Percentiles rank a stretch among this genome's conserved stretches.
phyloP scores from a whole-genome alignment of 2,888 invertebrate genomes.

The Callosobruchus maculatus region DNA sequence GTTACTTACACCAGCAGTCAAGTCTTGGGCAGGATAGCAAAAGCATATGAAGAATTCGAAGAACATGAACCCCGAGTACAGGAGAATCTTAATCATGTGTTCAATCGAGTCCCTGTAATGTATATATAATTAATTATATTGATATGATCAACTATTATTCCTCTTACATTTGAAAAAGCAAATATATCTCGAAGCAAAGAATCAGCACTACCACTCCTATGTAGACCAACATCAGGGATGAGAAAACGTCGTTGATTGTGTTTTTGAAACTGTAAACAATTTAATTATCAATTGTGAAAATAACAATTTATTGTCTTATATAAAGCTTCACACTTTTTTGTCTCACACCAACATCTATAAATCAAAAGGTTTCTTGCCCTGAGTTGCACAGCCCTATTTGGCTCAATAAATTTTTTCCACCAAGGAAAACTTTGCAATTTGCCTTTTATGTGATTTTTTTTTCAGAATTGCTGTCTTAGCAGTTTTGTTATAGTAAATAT shows the following conservation, averaged over 20 bases:
- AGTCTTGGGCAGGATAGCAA: neutral
- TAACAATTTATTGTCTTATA: no score
- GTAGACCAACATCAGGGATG: neutral
- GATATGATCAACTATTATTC: no score
- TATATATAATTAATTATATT: neutral
- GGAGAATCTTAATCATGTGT: neutral
- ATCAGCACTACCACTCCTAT: neutral
- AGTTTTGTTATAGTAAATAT: no score
- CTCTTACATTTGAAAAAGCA: neutral
- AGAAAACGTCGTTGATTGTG: neutral
- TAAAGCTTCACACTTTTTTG: no score
- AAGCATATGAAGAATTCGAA: neutral
- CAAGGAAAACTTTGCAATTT: no score
- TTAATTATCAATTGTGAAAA: no score
- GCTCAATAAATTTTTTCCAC: no score
- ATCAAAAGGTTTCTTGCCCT: no score
- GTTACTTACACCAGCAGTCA: neutral
- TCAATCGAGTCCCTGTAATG: neutral
- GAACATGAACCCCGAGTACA: neutral
- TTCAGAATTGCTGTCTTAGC: no score
- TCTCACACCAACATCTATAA: no score
- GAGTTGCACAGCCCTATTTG: no score
- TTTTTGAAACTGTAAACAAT: neutral
- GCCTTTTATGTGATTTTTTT: no score
- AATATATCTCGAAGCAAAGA: neutral